Evolutionary conservation across 2,888 invertebrate species (phyloP), one percentile per base, ranked within the genome.

Genomic region (Fragum fragum): DNA sequence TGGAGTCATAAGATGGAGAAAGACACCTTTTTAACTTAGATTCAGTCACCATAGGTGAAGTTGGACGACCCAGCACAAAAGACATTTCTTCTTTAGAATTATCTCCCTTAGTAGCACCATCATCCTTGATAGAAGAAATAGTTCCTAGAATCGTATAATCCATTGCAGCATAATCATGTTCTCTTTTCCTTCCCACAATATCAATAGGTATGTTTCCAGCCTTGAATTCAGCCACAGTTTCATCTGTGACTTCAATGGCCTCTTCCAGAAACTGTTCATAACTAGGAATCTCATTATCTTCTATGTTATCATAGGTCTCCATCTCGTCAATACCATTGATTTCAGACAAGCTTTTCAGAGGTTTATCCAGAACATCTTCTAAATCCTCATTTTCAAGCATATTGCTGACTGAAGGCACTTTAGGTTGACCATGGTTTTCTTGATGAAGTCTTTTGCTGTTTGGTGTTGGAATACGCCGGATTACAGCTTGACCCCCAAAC

Each of bases 81-180:
- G 92, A 91, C 80, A 91, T 82, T 72, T 89, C 89, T 59, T 87
- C 87, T 23, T 83, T 87, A 29, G 75, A 82, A 52, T 80, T 69
- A 72, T 66, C 73, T 29, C 59, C 81, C 66, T 52, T 76, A 73
- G 52, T 69, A 63, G 52, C 28, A 55, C 63, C 57, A 21, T 42
- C 57, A 39, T 85, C 87, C 36, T 90, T 88, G 53, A 92, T 81
- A 0, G 91, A 90, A 11, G 90, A 90, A 23, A 92, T 90, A 18
- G 91, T 91, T 53, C 91, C 91, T 14, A 91, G 82, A 23, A 92
- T 90, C n/a, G 91, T 90, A 73, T 90, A 92, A 81, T 90, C 89
- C 87, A 87, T 87, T 16, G 73, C 32, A 18, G 81, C 63, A 72
- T 79, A 81, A 9, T 81, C 81, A n/a, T 77, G 71, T 39, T 66